Percentiles rank a stretch among this genome's conserved stretches.
phyloP scores from a whole-genome alignment of 1,140 invertebrate genomes.

The Pseudomyrmex concolor region DNA sequence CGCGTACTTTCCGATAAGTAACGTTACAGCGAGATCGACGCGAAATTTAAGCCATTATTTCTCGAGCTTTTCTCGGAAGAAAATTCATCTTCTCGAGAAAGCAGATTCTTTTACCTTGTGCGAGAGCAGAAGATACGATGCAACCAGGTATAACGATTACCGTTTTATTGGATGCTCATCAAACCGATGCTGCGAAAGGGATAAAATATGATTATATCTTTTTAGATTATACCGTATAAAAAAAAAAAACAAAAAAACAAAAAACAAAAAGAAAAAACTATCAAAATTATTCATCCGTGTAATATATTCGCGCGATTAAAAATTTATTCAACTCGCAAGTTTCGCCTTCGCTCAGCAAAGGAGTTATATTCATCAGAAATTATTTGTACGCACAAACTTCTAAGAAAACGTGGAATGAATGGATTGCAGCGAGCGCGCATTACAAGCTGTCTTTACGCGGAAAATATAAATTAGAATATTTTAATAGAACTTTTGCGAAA shows the following conservation, averaged over 20 bases:
- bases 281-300: conserved; percentile 7
- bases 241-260: too few relatives aligned
- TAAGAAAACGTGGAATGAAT: conserved; percentile 1
- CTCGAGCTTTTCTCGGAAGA: conserved; percentile 24
- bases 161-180: conserved; percentile 22
- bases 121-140: not conserved
- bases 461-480: conserved; percentile 6
- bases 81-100: conserved; percentile 40
- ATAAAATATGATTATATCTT: not conserved
- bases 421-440: not conserved
- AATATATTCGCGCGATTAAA: not conserved
- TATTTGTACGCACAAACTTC: conserved; percentile 16
- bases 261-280: not conserved
- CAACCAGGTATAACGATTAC: conserved; percentile 32
- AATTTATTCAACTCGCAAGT: not conserved
- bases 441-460: not conserved
- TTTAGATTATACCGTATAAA: not conserved
- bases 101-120: conserved; percentile 23
- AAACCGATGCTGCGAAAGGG: not conserved
- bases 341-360: not conserved
- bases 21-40: conserved; percentile 20
- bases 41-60: conserved; percentile 56
- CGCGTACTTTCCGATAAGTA: conserved; percentile 37
- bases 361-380: conserved; percentile 16
- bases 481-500: conserved; percentile 20